phyloP scores from a whole-genome alignment of 2,113 vertebrate species.

The Dasyprocta punctata region DNA sequence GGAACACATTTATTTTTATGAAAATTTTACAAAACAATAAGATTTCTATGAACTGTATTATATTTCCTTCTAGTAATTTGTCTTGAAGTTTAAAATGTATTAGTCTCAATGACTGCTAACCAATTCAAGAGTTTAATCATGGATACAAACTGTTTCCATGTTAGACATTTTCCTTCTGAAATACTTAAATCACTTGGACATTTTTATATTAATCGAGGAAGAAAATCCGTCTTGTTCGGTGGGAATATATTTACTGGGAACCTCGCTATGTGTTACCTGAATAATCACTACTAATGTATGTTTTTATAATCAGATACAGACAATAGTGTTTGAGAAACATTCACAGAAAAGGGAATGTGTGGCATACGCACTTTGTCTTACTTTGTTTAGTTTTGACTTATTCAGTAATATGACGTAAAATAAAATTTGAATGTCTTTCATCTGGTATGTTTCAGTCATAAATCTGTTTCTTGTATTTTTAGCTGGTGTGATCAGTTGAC shows the following conservation, averaged over 20 bases:
- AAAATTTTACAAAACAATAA: background rate
- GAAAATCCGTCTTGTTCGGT: background rate
- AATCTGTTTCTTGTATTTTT: slow-evolving; percentile 82
- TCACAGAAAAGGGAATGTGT: background rate
- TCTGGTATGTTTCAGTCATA: slow-evolving; percentile 53
- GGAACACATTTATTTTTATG: background rate
- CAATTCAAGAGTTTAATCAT: too few relatives aligned
- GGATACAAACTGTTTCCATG: too few relatives aligned
- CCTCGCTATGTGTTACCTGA: background rate
- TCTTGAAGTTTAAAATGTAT: background rate
- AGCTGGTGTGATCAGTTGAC: slow-evolving; percentile 82
- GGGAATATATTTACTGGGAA: background rate
- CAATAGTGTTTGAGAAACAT: background rate
- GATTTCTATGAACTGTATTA: background rate
- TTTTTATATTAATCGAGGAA: background rate
- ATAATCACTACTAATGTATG: background rate
- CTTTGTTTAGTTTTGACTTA: background rate
- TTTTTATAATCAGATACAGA: background rate
- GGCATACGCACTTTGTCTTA: background rate
- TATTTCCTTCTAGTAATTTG: background rate
- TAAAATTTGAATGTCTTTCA: slow-evolving; percentile 43
- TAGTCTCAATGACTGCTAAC: background rate
- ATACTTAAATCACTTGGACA: background rate
- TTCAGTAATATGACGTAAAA: slow-evolving; percentile 71
- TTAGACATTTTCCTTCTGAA: background rate